Percentiles rank a stretch among this genome's conserved stretches.
phyloP scores from a whole-genome alignment of 2,113 vertebrate genomes.

The Castor canadensis region DNA sequence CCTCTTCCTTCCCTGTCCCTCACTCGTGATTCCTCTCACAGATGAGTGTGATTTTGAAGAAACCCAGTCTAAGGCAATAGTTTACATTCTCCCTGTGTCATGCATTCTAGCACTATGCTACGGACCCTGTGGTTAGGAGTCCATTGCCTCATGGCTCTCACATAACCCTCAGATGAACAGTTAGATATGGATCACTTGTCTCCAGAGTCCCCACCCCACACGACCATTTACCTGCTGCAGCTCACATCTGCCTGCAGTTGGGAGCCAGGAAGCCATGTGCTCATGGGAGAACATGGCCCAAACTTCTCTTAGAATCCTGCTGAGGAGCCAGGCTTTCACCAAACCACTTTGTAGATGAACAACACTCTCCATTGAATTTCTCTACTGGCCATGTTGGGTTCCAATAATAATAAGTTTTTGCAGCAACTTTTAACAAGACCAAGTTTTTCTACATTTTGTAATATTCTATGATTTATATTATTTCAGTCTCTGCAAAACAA shows the following conservation, averaged over 20 bases:
- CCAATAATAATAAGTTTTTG: background rate
- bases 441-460: background rate
- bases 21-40: background rate
- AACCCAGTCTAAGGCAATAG: background rate
- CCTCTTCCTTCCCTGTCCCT: background rate
- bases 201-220: background rate
- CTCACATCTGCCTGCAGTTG: background rate
- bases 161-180: too few species aligned
- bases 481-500: background rate
- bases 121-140: background rate
- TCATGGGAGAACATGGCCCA: background rate
- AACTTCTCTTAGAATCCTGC: background rate
- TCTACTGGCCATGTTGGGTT: background rate
- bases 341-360: background rate
- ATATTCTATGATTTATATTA: slow-evolving; percentile 18
- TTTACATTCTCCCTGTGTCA: background rate
- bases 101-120: background rate
- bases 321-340: background rate
- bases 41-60: background rate
- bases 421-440: background rate
- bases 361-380: background rate
- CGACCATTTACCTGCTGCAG: background rate
- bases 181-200: background rate
- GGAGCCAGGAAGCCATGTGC: background rate
- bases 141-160: background rate